Evolutionary conservation across 2,888 invertebrate genomes (phyloP), one percentile per base, ranked within the genome.

Genomic region (Bibio marci): DNA sequence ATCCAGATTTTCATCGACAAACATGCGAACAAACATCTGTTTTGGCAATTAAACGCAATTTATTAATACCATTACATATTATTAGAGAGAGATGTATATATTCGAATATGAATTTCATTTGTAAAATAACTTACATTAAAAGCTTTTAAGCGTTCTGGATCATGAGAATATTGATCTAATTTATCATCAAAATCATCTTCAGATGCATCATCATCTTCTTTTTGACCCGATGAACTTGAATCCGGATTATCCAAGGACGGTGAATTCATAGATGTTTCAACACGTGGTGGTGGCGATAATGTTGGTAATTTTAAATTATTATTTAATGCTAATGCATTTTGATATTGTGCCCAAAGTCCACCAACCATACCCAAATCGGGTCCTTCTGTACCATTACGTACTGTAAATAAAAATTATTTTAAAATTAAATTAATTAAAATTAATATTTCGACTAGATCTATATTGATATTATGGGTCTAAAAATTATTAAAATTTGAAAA

Each of bases 21-120:
- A 94, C 43, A 94, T 70, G 31, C 94, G 77, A 44, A 94, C 92
- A 63, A 94, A 94, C 94, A 94, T 94, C 94, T 94, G n/a, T n/a
- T n/a, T n/a, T n/a, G n/a, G n/a, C n/a, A n/a, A 69, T 37, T 67
- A 49, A 44, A 15, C 14, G 4, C 26, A 37, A 31, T 25, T 12
- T 8, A 37, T 22, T 30, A n/a, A 37, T 36, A 12, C 15, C 5
- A 15, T 25, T 25, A 35, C 10, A n/a, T n/a, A 10, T 26, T 26
- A 22, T 6, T 6, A 4, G 22, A 8, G 22, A 8, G 22, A 22
- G 8, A 22, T 8, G 25, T 13, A 14, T n/a, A 17, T 11, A 34
- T 13, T 6, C n/a, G 11, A 13, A 25, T 4, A 27, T 18, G 11
- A 22, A 27, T 33, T 6, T 19, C 18, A 19, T 17, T 15, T 40